Conservation (phyloP, 2,888 invertebrate genomes). For the Ophioninae sp. region DNA sequence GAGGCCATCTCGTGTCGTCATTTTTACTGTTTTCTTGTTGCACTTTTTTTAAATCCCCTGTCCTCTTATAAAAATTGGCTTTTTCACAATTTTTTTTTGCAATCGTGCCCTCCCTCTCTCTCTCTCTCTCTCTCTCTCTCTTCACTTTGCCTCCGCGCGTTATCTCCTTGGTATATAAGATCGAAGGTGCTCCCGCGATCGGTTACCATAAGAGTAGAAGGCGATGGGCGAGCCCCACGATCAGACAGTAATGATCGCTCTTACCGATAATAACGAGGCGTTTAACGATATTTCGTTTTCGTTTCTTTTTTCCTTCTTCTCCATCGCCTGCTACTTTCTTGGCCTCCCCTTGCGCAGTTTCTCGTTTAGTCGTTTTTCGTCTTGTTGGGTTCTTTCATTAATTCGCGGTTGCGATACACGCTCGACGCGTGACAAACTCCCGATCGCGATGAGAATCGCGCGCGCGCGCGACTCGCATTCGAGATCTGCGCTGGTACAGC, state of each 20-base stretch:
- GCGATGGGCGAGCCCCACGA: slow-evolving; percentile 53
- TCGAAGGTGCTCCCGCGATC: slow-evolving; percentile 9
- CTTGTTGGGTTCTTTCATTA: slow-evolving; percentile 20
- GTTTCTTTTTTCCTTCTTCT: not conserved
- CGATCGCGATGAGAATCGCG: not conserved
- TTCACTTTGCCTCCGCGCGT: slow-evolving; percentile 3
- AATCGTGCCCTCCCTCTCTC: not conserved
- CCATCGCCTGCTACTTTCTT: not conserved
- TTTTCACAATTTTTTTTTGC: slow-evolving; percentile 36
- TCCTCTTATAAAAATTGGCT: slow-evolving; percentile 4
- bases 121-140: slow-evolving; percentile 8
- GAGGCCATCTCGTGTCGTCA: slow-evolving; percentile 34
- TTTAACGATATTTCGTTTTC: slow-evolving; percentile 60
- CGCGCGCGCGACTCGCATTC: slow-evolving; percentile 5
- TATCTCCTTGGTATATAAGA: slow-evolving; percentile 15
- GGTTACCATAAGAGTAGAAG: slow-evolving; percentile 43
- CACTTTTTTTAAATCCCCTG: not conserved
- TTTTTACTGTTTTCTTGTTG: not conserved
- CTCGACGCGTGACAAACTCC: slow-evolving; percentile 24
- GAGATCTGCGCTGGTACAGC: not conserved
- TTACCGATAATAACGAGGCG: slow-evolving; percentile 68
- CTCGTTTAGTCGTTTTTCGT: no score
- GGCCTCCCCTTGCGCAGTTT: not conserved
- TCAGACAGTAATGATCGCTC: slow-evolving; percentile 69
- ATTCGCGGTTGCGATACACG: slow-evolving; percentile 47